Evolutionary conservation across 2,113 vertebrate species (phyloP).

Genomic region (Mellivora capensis): DNA sequence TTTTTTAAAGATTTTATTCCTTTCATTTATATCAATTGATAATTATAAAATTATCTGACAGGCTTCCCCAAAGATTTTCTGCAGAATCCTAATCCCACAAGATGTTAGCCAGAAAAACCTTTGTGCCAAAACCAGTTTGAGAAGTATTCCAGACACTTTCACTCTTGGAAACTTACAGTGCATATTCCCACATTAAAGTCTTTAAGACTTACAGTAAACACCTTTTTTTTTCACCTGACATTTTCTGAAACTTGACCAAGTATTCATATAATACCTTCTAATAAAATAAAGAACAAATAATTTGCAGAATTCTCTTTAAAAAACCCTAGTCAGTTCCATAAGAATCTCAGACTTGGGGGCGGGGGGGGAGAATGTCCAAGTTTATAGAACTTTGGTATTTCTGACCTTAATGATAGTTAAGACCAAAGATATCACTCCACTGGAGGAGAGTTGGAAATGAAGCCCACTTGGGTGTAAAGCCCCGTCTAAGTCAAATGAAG

Average conservation of each 20-base stretch:
- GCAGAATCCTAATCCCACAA: constrained; percentile 1
- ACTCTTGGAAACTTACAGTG: background rate
- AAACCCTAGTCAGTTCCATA: constrained; percentile 15
- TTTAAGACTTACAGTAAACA: constrained; percentile 7
- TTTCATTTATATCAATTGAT: constrained; percentile 31
- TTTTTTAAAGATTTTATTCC: background rate
- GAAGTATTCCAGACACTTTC: constrained; percentile 20
- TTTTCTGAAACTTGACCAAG: constrained; percentile 52
- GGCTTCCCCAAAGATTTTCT: constrained; percentile 36
- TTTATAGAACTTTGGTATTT: constrained; percentile 35
- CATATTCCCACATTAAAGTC: constrained; percentile 35
- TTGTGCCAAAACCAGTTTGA: constrained; percentile 47
- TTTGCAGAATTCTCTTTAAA: constrained; percentile 40
- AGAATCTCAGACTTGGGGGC: constrained; percentile 13
- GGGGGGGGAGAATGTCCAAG: background rate
- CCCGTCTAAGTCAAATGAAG: background rate
- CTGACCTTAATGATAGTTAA: constrained; percentile 18
- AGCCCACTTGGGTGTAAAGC: background rate
- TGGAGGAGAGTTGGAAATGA: background rate
- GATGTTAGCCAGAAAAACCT: constrained; percentile 40
- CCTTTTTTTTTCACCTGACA: constrained; percentile 26
- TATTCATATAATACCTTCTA: constrained; percentile 34
- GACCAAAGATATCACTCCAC: background rate
- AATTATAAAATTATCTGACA: constrained; percentile 49
- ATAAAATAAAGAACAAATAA: background rate